Evolutionary conservation across 2,888 invertebrate genomes (phyloP), one percentile per base, ranked within the genome.

Genomic region (Epinotia bilunana): DNA sequence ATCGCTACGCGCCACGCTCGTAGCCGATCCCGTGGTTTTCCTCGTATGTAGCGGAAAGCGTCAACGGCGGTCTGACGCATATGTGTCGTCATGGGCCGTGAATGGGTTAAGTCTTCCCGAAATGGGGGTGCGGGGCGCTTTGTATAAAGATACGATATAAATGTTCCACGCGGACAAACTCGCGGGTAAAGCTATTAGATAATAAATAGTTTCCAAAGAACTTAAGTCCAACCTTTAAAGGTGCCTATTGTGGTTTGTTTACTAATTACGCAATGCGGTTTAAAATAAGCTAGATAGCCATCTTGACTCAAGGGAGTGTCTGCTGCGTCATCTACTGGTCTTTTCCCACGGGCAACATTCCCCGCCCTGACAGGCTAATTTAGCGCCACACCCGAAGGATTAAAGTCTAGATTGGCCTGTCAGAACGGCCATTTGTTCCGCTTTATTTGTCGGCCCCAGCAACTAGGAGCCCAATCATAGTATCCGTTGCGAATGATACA

Each of bases 361-460:
- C 70, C 12, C 39, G 12, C 9, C 12, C 33, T 28, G 72, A 60
- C 60, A 62, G 20, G 55, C 70, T 67, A 71, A 73, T 67, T 67
- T 82, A 77, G 79, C 78, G 78, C 81, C 80, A 83, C 75, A 62
- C 73, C 76, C 70, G 58, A 18, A 78, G 80, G 79, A 80, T 77
- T 82, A 82, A 79, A 79, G 82, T 79, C 79, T 78, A 80, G 77
- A 84, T 87, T 86, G 79, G 77, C 76, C 82, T 78, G 79, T 77
- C 79, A 79, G 83, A 83, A 82, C 85, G 84, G 83, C 83, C 84
- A 87, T 87, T 86, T 82, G 86, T 88, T 87, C 82, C 85, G 86
- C 84, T 86, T 87, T 87, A 88, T 89, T 90, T 86, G 87, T 49
- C 67, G 60, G 61, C 39, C 18, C 72, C 69, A 33, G 69, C 61